Base-by-base conservation (phyloP, 2,888 invertebrate genomes). In the Rhamphomyia laevipes region DNA sequence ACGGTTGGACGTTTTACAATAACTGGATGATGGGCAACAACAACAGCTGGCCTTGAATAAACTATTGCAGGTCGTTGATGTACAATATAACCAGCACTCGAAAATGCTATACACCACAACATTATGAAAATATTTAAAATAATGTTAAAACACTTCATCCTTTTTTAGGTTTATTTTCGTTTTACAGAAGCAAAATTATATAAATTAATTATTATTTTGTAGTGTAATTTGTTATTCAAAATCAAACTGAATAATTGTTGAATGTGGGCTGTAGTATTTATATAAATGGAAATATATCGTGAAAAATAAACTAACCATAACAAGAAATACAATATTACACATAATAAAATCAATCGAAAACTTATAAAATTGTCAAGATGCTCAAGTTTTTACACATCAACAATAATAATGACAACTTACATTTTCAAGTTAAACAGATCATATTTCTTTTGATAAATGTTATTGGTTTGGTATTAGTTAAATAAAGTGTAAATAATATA, bases 81-180 rank as follows among this genome's bases (percentile, higher is more conserved):
- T 49, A 56, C 51, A 15, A 52, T 47, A 51, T 53, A 43, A 21
- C 57, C 57, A n/a, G 56, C 52, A 15, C 47, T 16, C 11, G 18
- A 40, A 18, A 4, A 18, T 18, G 40, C 15, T 13, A 47, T 45
- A 13, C 48, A 49, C 48, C 49, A 54, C 40, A 55, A 16, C 46
- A 56, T 44, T 44, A 56, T 46, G 35, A 50, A 53, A 44, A 57
- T 43, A 30, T 51, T 10, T 27, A 50, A 53, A 31, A 54, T 10
- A 13, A 50, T 45, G 46, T 55, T 52, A 27, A 49, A 12, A 44
- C 53, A 55, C 35, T 53, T 51, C 57, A 57, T 57, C 17, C 48
- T 56, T 6, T 13, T 37, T n/a, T 11, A 54, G 4, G 12, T 17
- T 42, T 4, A 12, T 40, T 40, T 40, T 3, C 12, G 17, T 18